phyloP scores from a whole-genome alignment of 2,888 invertebrate genomes.

The Asteroscopus sphinx region DNA sequence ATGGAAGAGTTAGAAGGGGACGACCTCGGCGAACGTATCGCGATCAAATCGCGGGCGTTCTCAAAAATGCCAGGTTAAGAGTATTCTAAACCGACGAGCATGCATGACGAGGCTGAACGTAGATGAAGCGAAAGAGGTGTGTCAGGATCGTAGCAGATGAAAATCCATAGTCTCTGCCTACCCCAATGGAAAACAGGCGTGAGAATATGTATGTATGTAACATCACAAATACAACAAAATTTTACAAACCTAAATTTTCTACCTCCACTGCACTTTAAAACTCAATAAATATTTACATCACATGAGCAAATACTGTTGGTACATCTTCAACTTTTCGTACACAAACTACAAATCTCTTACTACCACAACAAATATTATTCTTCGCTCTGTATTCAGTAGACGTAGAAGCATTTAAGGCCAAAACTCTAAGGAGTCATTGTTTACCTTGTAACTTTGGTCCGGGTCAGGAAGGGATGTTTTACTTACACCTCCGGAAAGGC shows the following conservation, averaged over 20 bases:
- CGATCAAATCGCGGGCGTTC: no score
- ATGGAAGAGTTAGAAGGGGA: no score
- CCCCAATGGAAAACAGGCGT: no score
- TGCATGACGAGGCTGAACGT: no score
- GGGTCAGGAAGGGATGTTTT: constrained; percentile 68
- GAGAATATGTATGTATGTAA: no score
- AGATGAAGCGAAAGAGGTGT: no score
- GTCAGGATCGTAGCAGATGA: no score
- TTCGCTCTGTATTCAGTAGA: constrained; percentile 55
- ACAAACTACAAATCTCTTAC: constrained; percentile 55
- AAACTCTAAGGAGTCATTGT: constrained; percentile 61
- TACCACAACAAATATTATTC: constrained; percentile 60
- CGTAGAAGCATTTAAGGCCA: constrained; percentile 59
- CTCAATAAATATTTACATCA: constrained; percentile 48
- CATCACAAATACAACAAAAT: background rate
- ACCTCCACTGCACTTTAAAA: constrained; percentile 42
- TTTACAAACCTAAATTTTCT: constrained; percentile 12
- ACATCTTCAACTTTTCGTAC: constrained; percentile 46
- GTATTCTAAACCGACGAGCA: no score
- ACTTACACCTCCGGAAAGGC: constrained; percentile 61
- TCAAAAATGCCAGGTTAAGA: no score
- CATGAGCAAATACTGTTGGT: constrained; percentile 31
- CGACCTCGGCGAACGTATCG: no score
- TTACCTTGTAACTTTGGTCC: constrained; percentile 61
- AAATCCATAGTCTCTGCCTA: no score